Conservation (phyloP, 2,113 vertebrate species). For the Takifugu bimaculatus region DNA sequence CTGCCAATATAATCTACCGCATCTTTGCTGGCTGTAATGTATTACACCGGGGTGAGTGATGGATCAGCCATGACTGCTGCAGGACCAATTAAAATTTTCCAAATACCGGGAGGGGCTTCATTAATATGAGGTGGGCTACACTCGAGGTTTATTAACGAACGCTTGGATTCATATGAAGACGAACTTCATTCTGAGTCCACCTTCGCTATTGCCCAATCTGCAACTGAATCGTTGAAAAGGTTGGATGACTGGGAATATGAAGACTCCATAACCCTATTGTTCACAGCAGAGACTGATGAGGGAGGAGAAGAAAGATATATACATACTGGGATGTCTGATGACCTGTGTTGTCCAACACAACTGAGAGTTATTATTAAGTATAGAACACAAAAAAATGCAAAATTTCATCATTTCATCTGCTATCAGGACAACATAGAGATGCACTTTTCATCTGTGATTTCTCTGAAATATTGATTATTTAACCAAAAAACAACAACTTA, state of each 20-base stretch:
- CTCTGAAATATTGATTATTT: neutral
- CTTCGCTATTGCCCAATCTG: constrained; percentile 34
- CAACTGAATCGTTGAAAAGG: constrained; percentile 64
- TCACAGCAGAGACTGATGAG: constrained; percentile 1
- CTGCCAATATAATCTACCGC: constrained; percentile 40
- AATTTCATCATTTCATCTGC: neutral
- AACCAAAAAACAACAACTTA: neutral
- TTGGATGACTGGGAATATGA: constrained; percentile 46
- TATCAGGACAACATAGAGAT: neutral
- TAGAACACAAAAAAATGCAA: neutral
- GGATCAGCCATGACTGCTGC: constrained; percentile 46
- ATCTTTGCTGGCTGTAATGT: constrained; percentile 39
- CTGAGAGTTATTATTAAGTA: neutral
- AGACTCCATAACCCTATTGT: constrained; percentile 31
- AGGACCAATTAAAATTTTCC: constrained; percentile 66
- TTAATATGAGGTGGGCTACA: constrained; percentile 35
- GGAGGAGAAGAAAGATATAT: constrained; percentile 1
- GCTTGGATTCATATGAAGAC: constrained; percentile 54
- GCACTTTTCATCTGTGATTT: neutral
- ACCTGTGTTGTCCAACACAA: neutral
- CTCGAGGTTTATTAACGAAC: constrained; percentile 61
- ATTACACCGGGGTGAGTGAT: constrained; percentile 42
- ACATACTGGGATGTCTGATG: constrained; percentile 20
- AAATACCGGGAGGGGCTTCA: constrained; percentile 37
- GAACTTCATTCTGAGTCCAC: constrained; percentile 42